Percentiles rank a stretch among this genome's conserved stretches.
Conservation (phyloP, 1,140 invertebrate genomes). For the Sminthurides bifidus region DNA sequence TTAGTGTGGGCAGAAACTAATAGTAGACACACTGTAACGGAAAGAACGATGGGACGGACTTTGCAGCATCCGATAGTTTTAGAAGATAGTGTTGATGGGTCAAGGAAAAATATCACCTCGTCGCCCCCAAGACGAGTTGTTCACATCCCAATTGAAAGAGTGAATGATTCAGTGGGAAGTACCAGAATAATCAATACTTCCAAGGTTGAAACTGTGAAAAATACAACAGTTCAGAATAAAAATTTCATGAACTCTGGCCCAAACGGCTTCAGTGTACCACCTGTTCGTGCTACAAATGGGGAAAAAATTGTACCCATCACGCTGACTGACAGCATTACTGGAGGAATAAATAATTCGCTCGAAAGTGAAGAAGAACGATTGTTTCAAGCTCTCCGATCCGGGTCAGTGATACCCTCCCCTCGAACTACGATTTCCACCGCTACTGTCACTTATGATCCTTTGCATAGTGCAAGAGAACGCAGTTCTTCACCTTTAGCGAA, state of each 20-base stretch:
- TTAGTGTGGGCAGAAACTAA: conserved; percentile 22
- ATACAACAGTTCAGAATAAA: no score
- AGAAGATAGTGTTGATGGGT: background rate
- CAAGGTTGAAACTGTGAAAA: no score
- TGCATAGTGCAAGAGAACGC: conserved; percentile 4
- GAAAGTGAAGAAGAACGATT: conserved; percentile 64
- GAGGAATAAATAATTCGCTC: conserved; percentile 45
- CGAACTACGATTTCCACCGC: no score
- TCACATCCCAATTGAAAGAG: conserved; percentile 28
- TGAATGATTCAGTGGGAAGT: no score
- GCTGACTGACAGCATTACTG: background rate
- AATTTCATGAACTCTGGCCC: no score
- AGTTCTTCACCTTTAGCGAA: conserved; percentile 14
- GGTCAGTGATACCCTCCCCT: conserved; percentile 36
- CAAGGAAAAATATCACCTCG: no score
- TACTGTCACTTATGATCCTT: background rate
- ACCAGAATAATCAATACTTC: no score
- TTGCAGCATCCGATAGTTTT: no score
- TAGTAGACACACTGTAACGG: conserved; percentile 12
- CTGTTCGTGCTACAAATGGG: background rate
- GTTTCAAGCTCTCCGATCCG: conserved; percentile 63
- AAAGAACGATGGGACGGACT: no score
- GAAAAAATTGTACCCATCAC: conserved; percentile 16
- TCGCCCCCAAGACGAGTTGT: background rate
- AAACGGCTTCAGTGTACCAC: no score